Evolutionary conservation across 2,113 vertebrate genomes (phyloP), one percentile per base, ranked within the genome.

Genomic region (Amazona vittata): DNA sequence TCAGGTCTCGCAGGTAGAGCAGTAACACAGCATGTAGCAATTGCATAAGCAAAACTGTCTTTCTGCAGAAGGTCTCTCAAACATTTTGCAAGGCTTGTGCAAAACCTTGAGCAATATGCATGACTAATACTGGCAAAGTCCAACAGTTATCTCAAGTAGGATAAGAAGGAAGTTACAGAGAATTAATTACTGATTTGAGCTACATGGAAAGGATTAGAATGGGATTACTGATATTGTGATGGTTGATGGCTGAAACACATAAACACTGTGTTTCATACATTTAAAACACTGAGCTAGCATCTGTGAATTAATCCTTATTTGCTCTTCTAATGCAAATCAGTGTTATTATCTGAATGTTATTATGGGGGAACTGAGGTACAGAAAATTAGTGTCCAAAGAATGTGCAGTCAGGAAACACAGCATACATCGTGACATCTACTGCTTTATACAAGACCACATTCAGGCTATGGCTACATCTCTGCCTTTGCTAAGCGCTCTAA

Each of bases 101-200:
- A 71, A 92, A 73, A 39, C 41, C 37, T 92, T 80, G 69, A 85
- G 55, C 52, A 76, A 19, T 62, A 39, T 43, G 6, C 5, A 29
- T 94, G 83, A 96, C 73, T 96, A 96, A 96, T 81, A 52, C 60
- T 89, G 62, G 65, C 73, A 86, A 90, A 91, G 65, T 41, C 35
- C 67, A 73, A 37, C 37, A 90, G 60, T 86, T 93, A 67, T 60
- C 83, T 94, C 90, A 83, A 70, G 83, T 43, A 55, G 60, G 39
- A n/a, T 78, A 47, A 90, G 79, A 59, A 90, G 20, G 55, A 94
- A 83, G 35, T 90, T 52, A 67, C 28, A 92, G 73, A 21, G 28
- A 90, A 93, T 90, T 83, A 90, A 53, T 94, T 86, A 63, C 46
- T 86, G 43, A 28, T 81, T 81, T 3, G 2, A 81, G 22, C 49